These are phyloP conservation scores for Drosophila macrothrix DNA, from an alignment of 2,888 invertebrate genomes.

Conservation along the genomic window DNA sequence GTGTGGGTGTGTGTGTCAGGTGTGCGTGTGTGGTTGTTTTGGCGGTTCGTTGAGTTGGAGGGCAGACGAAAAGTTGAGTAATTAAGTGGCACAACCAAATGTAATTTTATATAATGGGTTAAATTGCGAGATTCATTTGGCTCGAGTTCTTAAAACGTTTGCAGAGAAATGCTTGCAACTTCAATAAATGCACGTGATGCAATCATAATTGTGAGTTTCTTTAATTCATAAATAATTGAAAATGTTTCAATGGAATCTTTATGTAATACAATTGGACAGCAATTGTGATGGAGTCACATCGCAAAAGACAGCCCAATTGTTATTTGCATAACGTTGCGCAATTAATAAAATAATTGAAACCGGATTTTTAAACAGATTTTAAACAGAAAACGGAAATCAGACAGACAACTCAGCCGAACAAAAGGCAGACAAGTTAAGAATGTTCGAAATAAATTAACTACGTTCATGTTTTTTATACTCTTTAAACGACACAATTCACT, in stretches of 20 bases:
- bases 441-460: conserved; percentile 58
- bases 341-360: conserved; percentile 75
- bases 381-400: conserved; percentile 31
- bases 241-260: not conserved
- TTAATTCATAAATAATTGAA: conserved; percentile 39
- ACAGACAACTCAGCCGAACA: conserved; percentile 35
- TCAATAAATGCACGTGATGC: conserved; percentile 5
- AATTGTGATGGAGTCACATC: conserved; percentile 5
- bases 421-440: conserved; percentile 39
- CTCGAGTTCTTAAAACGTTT: not conserved
- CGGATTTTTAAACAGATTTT: conserved; percentile 56
- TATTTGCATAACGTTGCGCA: conserved; percentile 68
- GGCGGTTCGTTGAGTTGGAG: not conserved
- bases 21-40: conserved; percentile 6
- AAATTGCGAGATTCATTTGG: conserved; percentile 42
- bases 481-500: not conserved
- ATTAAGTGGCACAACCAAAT: conserved; percentile 40
- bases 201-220: conserved; percentile 1
- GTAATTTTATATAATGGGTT: conserved; percentile 20
- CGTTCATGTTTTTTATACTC: conserved; percentile 43
- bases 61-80: conserved; percentile 36
- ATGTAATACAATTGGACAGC: conserved; percentile 1
- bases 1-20: not conserved
- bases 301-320: conserved; percentile 9
- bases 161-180: not conserved